Evolutionary conservation across 2,113 vertebrate species (phyloP).

Genomic region (Lontra canadensis): DNA sequence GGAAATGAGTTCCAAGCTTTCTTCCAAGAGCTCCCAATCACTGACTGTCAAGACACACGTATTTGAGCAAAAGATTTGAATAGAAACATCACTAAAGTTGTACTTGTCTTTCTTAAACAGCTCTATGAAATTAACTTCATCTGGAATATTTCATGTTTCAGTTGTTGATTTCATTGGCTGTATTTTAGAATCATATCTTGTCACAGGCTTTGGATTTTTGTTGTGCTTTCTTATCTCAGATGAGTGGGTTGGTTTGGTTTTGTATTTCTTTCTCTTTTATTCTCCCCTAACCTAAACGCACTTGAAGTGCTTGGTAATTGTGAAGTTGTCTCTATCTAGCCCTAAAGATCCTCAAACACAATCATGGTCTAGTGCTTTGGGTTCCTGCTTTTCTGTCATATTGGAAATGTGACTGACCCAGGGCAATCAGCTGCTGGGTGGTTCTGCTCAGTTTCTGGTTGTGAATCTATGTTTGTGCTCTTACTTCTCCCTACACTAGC

Average conservation of each 20-base stretch:
- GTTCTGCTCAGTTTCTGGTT: neutral
- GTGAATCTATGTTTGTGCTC: neutral
- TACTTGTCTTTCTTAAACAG: neutral
- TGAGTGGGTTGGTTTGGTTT: neutral
- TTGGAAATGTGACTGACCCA: neutral
- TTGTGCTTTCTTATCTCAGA: neutral
- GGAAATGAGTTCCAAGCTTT: neutral
- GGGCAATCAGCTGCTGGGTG: neutral
- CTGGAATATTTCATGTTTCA: neutral
- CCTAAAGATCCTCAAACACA: neutral
- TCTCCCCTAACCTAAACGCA: neutral
- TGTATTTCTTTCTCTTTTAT: neutral
- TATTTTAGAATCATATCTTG: neutral
- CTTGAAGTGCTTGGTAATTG: neutral
- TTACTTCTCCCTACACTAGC: neutral
- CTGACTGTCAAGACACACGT: neutral
- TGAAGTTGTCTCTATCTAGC: neutral
- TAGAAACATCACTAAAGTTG: neutral
- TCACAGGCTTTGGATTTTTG: neutral
- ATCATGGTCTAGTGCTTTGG: too few relatives aligned
- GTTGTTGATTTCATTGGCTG: neutral
- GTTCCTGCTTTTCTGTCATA: neutral
- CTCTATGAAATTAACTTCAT: neutral
- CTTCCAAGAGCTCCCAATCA: neutral
- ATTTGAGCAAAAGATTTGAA: neutral